phyloP scores from a whole-genome alignment of 2,888 invertebrate genomes.

The Melipona bicolor region DNA sequence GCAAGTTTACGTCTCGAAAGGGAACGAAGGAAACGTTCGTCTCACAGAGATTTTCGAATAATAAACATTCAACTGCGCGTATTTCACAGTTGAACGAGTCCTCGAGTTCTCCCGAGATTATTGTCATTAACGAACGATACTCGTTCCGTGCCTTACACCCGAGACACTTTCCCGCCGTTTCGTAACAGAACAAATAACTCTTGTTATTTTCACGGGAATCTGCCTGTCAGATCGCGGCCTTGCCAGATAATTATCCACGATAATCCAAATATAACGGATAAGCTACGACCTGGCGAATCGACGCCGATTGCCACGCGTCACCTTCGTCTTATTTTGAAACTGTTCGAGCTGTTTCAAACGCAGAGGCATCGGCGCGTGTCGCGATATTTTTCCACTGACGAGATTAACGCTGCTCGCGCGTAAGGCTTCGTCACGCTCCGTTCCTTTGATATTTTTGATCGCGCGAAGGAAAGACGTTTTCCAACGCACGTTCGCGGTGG shows the following conservation, averaged over 20 bases:
- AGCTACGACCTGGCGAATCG: neutral
- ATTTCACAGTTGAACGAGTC: neutral
- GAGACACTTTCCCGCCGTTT: neutral
- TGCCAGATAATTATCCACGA: neutral
- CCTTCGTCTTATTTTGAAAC: conserved; percentile 11
- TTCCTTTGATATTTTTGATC: conserved; percentile 43
- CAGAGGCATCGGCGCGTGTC: neutral
- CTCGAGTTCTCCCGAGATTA: neutral
- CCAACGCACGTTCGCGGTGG: too few species aligned
- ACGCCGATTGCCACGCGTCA: neutral
- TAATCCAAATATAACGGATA: neutral
- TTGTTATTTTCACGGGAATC: neutral
- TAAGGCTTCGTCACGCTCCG: conserved; percentile 22
- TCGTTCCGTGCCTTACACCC: neutral
- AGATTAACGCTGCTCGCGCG: conserved; percentile 25
- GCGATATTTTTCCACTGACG: conserved; percentile 21
- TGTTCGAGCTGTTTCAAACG: neutral
- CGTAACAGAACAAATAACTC: neutral
- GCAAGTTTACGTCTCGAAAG: too few species aligned
- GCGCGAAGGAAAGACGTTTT: neutral
- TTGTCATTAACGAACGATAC: conserved; percentile 4
- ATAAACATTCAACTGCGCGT: too few species aligned
- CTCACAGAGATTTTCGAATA: too few species aligned
- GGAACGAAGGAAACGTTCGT: too few species aligned
- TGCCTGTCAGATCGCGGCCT: neutral